A percentile compares a stretch with the other conserved stretches of the same genome.
Conservation (phyloP, 2,888 invertebrate species). For the Hoplodrina blanda region DNA sequence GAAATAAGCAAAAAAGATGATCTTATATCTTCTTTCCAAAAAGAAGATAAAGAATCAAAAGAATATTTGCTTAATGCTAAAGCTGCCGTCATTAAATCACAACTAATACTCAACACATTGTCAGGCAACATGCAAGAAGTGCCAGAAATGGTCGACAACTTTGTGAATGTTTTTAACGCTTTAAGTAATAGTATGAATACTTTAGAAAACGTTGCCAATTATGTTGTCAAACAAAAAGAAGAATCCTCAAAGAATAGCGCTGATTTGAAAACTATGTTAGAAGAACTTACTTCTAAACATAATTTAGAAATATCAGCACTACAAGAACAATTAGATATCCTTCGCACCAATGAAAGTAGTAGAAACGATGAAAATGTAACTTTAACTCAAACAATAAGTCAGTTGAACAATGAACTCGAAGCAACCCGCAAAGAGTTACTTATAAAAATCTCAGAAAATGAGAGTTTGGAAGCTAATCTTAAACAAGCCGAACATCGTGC, state of each 20-base stretch:
- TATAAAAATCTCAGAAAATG: slow-evolving; percentile 32
- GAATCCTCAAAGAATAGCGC: slow-evolving; percentile 45
- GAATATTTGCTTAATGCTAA: slow-evolving; percentile 71
- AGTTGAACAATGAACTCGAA: slow-evolving; percentile 44
- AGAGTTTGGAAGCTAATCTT: slow-evolving; percentile 39
- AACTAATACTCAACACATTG: slow-evolving; percentile 69
- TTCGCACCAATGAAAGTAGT: slow-evolving; percentile 41
- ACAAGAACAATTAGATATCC: slow-evolving; percentile 52
- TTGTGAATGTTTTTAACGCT: slow-evolving; percentile 67
- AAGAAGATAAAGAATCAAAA: slow-evolving; percentile 63
- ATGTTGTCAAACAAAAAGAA: slow-evolving; percentile 70
- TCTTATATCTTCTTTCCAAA: slow-evolving; percentile 67
- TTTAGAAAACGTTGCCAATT: slow-evolving; percentile 69
- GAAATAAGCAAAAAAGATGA: slow-evolving; percentile 68
- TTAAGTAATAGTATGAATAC: slow-evolving; percentile 68
- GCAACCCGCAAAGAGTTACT: slow-evolving; percentile 51
- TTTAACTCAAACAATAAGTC: slow-evolving; percentile 41
- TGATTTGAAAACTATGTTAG: slow-evolving; percentile 59
- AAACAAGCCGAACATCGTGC: slow-evolving; percentile 46
- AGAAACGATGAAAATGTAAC: slow-evolving; percentile 40
- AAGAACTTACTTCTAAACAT: slow-evolving; percentile 54
- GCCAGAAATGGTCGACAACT: slow-evolving; percentile 71
- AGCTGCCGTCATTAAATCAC: slow-evolving; percentile 66
- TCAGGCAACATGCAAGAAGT: slow-evolving; percentile 71
- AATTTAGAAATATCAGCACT: slow-evolving; percentile 56